Conservation (phyloP, 1,140 invertebrate species). For the Tetramorium alpestre region DNA sequence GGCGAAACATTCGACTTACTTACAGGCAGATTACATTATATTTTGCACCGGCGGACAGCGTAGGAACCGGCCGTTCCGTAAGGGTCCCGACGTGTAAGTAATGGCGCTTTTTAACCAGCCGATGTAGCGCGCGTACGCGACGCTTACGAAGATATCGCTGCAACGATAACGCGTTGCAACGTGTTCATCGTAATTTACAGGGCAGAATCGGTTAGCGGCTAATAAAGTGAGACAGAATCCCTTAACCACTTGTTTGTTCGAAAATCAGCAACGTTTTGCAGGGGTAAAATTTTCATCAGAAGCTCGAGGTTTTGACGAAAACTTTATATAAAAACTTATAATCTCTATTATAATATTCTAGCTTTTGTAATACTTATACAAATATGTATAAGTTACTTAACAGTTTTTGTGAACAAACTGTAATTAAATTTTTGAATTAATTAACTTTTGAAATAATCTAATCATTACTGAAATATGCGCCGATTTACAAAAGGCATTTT, state of each 20-base stretch:
- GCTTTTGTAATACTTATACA: background rate
- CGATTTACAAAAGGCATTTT: background rate
- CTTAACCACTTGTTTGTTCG: background rate
- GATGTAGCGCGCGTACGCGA: constrained; percentile 5
- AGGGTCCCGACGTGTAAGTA: constrained; percentile 37
- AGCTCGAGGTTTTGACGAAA: background rate
- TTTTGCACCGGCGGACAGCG: constrained; percentile 26
- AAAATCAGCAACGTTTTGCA: background rate
- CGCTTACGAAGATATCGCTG: constrained; percentile 20
- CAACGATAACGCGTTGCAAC: constrained; percentile 28
- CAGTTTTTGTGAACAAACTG: background rate
- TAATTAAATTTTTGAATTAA: background rate
- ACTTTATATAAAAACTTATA: background rate
- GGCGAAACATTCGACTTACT: constrained; percentile 54
- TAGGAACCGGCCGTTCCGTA: background rate
- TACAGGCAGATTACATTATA: constrained; percentile 60
- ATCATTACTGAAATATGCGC: background rate
- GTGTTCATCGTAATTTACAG: constrained; percentile 24
- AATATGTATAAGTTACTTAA: background rate
- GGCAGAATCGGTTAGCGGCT: constrained; percentile 17
- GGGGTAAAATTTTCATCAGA: background rate
- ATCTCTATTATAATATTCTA: background rate
- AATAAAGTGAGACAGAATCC: constrained; percentile 16
- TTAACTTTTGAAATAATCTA: background rate
- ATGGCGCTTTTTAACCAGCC: constrained; percentile 44